Conservation (phyloP, 2,797 vertebrate genomes). For the Catostomus latipinnis region DNA sequence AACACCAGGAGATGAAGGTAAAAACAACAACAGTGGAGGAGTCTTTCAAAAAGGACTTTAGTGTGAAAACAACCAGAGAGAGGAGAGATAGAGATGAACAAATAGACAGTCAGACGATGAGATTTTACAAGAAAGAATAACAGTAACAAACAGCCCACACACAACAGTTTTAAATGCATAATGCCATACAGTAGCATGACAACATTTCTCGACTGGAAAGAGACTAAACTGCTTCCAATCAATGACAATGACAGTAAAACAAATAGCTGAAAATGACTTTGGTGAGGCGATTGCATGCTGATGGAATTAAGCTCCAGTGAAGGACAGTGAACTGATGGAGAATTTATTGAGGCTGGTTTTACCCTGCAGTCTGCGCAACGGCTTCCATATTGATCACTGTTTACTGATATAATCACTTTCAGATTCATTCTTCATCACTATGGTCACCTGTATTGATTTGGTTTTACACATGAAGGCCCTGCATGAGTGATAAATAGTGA, state of each 20-base stretch:
- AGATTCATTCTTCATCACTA: conserved; percentile 88
- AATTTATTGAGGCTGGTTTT: conserved; percentile 65
- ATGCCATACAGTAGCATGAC: background rate
- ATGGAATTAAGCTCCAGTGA: conserved; percentile 39
- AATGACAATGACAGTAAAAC: conserved; percentile 30
- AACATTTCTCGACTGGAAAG: conserved; percentile 11
- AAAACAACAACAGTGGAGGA: too few species aligned
- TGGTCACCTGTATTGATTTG: conserved; percentile 82
- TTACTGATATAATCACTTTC: conserved; percentile 88
- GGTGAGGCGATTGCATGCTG: conserved; percentile 28
- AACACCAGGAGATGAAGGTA: too few species aligned
- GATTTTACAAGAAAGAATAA: background rate
- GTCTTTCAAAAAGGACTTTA: too few species aligned
- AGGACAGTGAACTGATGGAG: conserved; percentile 53
- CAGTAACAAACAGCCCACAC: background rate
- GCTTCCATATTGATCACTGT: conserved; percentile 86
- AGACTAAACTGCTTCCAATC: conserved; percentile 20
- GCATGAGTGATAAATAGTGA: conserved; percentile 67
- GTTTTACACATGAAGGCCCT: conserved; percentile 76
- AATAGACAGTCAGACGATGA: conserved; percentile 4
- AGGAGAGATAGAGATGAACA: conserved; percentile 35
- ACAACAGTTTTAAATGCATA: background rate
- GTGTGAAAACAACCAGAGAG: background rate
- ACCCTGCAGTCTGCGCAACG: conserved; percentile 72
- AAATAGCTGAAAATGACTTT: conserved; percentile 33